Evolutionary conservation across 2,113 vertebrate genomes (phyloP), one percentile per base, ranked within the genome.

Genomic region (Spermophilus dauricus): DNA sequence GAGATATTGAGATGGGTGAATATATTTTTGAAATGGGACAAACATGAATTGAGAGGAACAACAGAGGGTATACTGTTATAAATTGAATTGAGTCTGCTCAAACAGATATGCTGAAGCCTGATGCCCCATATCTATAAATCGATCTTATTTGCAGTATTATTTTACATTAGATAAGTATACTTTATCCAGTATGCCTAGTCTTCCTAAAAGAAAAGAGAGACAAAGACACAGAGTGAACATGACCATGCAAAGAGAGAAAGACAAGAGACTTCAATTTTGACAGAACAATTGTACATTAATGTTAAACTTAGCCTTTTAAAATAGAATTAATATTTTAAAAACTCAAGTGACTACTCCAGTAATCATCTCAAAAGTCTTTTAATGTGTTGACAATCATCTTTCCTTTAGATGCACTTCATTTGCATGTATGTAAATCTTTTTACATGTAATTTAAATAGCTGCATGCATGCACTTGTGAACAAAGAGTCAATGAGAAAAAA

Each of bases 261-360:
- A 30, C 22, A 22, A 22, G 28, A 32, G 4, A 37, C 18, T 16
- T 89, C 7, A 77, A 45, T 73, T 88, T 77, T 24, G 34, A 58
- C 32, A 63, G 30, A 24, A 63, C 8, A 32, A 32, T 42, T 65
- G 34, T 34, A 89, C 8, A 89, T 83, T 81, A 77, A 80, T 39
- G 30, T 5, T 69, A 96, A 70, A 63, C 63, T 70, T 88, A 91
- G 80, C 4, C 37, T 86, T 17, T 30, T n/a, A 84, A 89, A 89
- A 88, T 65, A 93, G 58, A 93, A 94, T 20, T 26, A 42, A 16
- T 39, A 70, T 45, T 91, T 92, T 48, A 65, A 88, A 81, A 83
- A 80, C 8, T 58, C 48, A 96, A 95, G 82, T 88, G 16, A 73
- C 12, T 69, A 48, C 9, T 11, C 22, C 34, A 92, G 14, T 65